Evolutionary conservation across 2,113 vertebrate genomes (phyloP), one percentile per base, ranked within the genome.

Genomic region (Hydrolagus affinis): DNA sequence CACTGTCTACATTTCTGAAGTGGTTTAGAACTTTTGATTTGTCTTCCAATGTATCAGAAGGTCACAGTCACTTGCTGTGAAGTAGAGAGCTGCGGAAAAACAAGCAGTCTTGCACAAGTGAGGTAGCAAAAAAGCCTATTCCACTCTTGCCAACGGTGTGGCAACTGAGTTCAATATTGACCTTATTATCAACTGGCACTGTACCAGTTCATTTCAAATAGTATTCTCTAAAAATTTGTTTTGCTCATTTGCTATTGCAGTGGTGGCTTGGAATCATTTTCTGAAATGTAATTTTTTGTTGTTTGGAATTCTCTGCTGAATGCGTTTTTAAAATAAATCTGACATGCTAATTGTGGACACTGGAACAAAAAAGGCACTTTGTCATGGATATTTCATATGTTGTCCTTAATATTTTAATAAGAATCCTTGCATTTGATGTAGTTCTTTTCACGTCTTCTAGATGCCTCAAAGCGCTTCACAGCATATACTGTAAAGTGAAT

Each of bases 81-180:
- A 59, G 11, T 21, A 77, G 30, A 2, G 32, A 32, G 44, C 6
- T 3, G 44, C 2, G 44, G 44, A 44, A 44, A 44, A 44, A 44
- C 44, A 44, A 3, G 44, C 44, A 44, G 44, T 44, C 44, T 44
- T 44, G 44, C 6, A 6, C 44, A 44, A n/a, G 44, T 44, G 4
- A 62, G 60, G 15, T 76, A 4, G 72, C 19, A 59, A 57, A 57
- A 25, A 76, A 57, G 17, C 44, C 44, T 59, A 10, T 60, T 44
- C n/a, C 6, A 25, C 30, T 25, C n/a, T 60, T 59, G 21, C 56
- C 21, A 77, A 25, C 56, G 2, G 2, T 12, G 9, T 78, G 9
- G 11, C 76, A 60, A 77, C 17, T 76, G 74, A 74, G 30, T 8
- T 32, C 74, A 76, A n/a, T 76, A 19, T 76, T 74, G n/a, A 77